Evolutionary conservation across 2,888 invertebrate species (phyloP).

Genomic region (Pimpla rufipes): DNA sequence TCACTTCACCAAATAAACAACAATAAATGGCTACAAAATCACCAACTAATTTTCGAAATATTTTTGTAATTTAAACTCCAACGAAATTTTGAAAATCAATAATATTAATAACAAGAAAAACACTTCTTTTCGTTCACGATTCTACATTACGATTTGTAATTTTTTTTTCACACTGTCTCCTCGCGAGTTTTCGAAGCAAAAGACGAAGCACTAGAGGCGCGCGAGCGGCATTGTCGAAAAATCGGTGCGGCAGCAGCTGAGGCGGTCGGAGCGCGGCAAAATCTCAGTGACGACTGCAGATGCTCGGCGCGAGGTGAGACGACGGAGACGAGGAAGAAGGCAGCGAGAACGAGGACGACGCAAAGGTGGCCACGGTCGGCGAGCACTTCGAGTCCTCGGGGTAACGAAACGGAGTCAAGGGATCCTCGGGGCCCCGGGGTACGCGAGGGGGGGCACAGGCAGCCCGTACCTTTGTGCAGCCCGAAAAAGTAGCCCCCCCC

Average conservation of each 20-base stretch:
- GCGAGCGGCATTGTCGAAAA: conserved; percentile 30
- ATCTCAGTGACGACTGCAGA: conserved; percentile 82
- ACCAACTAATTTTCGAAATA: not conserved
- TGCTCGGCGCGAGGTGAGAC: conserved; percentile 71
- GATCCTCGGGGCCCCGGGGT: conserved; percentile 75
- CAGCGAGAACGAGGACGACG: conserved; percentile 38
- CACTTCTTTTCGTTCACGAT: no score
- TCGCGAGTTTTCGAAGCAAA: not conserved
- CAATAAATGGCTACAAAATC: not conserved
- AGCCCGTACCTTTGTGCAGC: conserved; percentile 76
- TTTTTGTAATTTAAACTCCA: not conserved
- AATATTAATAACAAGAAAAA: no score
- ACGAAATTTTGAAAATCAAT: no score
- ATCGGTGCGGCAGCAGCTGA: conserved; percentile 43
- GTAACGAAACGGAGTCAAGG: conserved; percentile 80
- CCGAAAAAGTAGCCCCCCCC: conserved; percentile 73
- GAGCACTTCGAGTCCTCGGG: conserved; percentile 75
- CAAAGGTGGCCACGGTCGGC: conserved; percentile 54
- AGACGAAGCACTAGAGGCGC: conserved; percentile 10
- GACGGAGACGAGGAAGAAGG: conserved; percentile 45
- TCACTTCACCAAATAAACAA: conserved; percentile 22
- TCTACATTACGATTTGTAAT: no score
- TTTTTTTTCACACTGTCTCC: no score
- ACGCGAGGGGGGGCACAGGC: not conserved
- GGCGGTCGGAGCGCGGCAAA: conserved; percentile 72